Evolutionary conservation across 1,140 invertebrate genomes (phyloP).

Genomic region (Philopotamus ludificatus): DNA sequence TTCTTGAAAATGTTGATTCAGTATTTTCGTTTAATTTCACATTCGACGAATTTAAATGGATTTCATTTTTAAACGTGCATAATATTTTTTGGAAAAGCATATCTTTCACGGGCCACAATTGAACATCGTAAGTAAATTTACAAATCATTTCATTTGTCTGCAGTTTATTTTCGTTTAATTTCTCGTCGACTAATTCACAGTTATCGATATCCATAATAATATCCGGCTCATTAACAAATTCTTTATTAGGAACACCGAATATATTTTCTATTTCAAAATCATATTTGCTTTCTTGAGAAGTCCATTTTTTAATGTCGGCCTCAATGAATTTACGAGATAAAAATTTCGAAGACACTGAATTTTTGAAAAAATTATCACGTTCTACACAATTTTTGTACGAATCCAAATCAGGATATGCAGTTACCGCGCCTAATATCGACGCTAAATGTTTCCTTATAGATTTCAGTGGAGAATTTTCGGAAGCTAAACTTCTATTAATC

Average conservation of each 20-base stretch:
- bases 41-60: conserved; percentile 36
- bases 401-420: conserved; percentile 28
- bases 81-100: conserved; percentile 50
- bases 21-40: not conserved
- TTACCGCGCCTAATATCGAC: conserved; percentile 29
- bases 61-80: conserved; percentile 32
- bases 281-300: too few species aligned
- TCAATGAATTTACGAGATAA: not conserved
- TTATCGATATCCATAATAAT: too few species aligned
- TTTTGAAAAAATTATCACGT: conserved; percentile 21
- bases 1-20: not conserved
- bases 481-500: conserved; percentile 29
- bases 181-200: too few species aligned
- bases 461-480: conserved; percentile 33
- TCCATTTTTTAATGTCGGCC: conserved; percentile 1
- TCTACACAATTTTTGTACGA: conserved; percentile 34
- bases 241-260: conserved; percentile 27
- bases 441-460: conserved; percentile 29
- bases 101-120: conserved; percentile 48
- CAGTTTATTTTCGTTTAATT: too few species aligned
- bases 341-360: not conserved
- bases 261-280: conserved; percentile 31
- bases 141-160: conserved; percentile 39
- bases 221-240: not conserved
- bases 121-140: conserved; percentile 37